A percentile compares a stretch with the other conserved stretches of the same genome.
Evolutionary conservation across 2,888 invertebrate species (phyloP).

Genomic region (Acleris cristana): DNA sequence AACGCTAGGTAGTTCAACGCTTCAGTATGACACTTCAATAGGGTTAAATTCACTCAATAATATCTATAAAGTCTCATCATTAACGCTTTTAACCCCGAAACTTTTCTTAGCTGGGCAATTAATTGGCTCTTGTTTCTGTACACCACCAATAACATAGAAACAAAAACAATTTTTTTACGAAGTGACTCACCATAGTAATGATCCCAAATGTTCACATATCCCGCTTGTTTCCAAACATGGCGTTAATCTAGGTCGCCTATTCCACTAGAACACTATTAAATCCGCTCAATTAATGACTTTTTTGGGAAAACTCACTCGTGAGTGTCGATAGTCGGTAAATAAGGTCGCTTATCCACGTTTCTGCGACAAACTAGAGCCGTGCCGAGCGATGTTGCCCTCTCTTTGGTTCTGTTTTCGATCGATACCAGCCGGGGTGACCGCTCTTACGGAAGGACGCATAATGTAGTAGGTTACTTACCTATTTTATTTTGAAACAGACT

Average conservation of each 20-base stretch:
- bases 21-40: too few species aligned
- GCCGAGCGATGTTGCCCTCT: slow-evolving; percentile 61
- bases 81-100: too few species aligned
- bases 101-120: too few species aligned
- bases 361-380: slow-evolving; percentile 74
- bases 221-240: slow-evolving; percentile 27
- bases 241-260: slow-evolving; percentile 18
- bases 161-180: too few species aligned
- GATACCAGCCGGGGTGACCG: slow-evolving; percentile 75
- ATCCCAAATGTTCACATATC: slow-evolving; percentile 6
- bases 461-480: slow-evolving; percentile 2
- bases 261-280: slow-evolving; percentile 9
- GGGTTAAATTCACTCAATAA: too few species aligned
- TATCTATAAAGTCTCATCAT: too few species aligned
- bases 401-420: slow-evolving; percentile 69
- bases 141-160: too few species aligned
- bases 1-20: too few species aligned
- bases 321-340: slow-evolving; percentile 28
- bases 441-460: slow-evolving; percentile 38
- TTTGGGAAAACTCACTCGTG: slow-evolving; percentile 19
- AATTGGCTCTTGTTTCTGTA: too few species aligned
- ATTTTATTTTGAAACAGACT: slow-evolving; percentile 8
- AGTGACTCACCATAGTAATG: slow-evolving; percentile 24
- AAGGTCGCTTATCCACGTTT: slow-evolving; percentile 67
- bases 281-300: slow-evolving; percentile 8